These are phyloP conservation scores for Bombus difficillimus DNA, from an alignment of 1,140 invertebrate genomes.

Conservation along the genomic window DNA sequence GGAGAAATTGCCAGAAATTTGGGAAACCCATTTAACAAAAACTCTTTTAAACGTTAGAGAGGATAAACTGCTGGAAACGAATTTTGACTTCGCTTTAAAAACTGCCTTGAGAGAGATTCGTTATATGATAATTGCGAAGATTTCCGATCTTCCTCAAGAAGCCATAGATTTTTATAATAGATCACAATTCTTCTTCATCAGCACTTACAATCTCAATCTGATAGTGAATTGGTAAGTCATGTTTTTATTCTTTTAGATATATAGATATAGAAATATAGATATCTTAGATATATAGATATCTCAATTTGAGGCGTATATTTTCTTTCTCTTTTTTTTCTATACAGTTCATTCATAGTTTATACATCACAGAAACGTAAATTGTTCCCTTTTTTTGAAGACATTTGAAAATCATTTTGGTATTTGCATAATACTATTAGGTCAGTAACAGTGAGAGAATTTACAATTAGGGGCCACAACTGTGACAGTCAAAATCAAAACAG, in stretches of 20 bases:
- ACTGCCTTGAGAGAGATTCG: slow-evolving; percentile 84
- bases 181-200: slow-evolving; percentile 69
- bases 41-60: slow-evolving; percentile 65
- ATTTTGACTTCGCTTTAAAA: slow-evolving; percentile 75
- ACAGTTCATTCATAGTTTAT: neutral
- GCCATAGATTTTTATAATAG: slow-evolving; percentile 82
- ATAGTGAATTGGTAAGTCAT: slow-evolving; percentile 66
- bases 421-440: neutral
- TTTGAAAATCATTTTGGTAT: neutral
- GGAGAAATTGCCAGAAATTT: slow-evolving; percentile 60
- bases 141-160: slow-evolving; percentile 83
- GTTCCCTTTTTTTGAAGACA: neutral
- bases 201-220: slow-evolving; percentile 68
- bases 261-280: too few species aligned
- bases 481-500: too few species aligned
- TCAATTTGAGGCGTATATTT: too few species aligned
- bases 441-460: too few species aligned
- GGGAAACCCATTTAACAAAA: slow-evolving; percentile 59
- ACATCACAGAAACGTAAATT: too few species aligned
- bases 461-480: too few species aligned
- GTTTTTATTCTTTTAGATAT: too few species aligned
- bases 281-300: too few species aligned
- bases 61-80: slow-evolving; percentile 61
- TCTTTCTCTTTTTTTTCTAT: too few species aligned
- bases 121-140: slow-evolving; percentile 85